Base-by-base conservation (phyloP, 92 coral and sea anemone species). In the Porites cylindrica region DNA sequence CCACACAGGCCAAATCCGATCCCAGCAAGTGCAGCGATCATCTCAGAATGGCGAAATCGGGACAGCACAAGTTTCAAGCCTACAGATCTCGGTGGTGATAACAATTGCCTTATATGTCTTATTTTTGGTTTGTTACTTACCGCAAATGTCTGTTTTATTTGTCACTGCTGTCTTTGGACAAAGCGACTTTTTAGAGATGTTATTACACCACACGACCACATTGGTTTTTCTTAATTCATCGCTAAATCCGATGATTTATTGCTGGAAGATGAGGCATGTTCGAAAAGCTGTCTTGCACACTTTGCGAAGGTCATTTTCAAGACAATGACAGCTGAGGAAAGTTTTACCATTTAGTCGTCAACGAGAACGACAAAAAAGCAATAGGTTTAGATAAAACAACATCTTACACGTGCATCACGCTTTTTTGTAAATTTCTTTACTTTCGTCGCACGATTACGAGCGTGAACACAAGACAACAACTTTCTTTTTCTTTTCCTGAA, bases 91-190 rank as follows among this genome's bases (percentile, higher is more conserved):
- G 10, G 78, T 13, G 24, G 52, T 51, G 16, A 51, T 20, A 17
- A 51, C 78, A 52, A 73, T 73, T 51, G 51, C 8, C 8, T 10
- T 73, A 17, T 73, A 73, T 73, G 20, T 73, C n/a, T 24, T 73
- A 61, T 73, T 73, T 73, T 51, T 73, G 32, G 12, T 73, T 18
- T 73, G 78, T n/a, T 73, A 73, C 52, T 51, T 73, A 16, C 78
- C 78, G 11, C n/a, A 73, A 20, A 50, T 18, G n/a, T 73, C 32
- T 73, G 19, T 51, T 10, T 43, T 51, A 24, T 5, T 51, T 51
- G 8, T 73, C 32, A 20, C 13, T 2, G 21, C 6, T 4, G n/a
- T 16, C 19, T n/a, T 7, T 73, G 61, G 16, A n/a, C 61, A 56
- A 17, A 73, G 26, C n/a, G 1, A 8, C 1, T 14, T 52, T 73